Percentiles rank a stretch among this genome's conserved stretches.
Evolutionary conservation across 2,113 vertebrate species (phyloP).

Genomic region (Nestor notabilis): DNA sequence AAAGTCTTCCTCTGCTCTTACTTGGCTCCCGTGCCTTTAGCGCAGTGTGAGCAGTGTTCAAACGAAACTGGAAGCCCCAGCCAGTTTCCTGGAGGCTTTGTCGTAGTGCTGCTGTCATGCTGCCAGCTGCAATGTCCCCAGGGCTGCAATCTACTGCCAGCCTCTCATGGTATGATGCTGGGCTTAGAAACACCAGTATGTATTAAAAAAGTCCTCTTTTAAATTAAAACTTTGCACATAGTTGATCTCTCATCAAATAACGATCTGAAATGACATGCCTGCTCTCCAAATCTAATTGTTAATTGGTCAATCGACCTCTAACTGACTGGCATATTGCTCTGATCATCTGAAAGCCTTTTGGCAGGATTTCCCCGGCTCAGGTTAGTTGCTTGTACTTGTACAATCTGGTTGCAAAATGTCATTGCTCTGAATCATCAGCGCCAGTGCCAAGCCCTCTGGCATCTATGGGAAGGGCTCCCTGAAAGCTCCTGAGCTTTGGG

Average conservation of each 20-base stretch:
- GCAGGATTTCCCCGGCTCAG: neutral
- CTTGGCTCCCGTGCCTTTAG: neutral
- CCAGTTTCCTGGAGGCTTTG: conserved; percentile 27
- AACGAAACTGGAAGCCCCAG: neutral
- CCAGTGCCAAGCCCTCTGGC: neutral
- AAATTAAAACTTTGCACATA: conserved; percentile 32
- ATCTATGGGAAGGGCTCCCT: neutral
- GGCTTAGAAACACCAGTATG: neutral
- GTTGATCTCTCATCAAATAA: conserved; percentile 35
- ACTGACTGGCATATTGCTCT: conserved; percentile 46
- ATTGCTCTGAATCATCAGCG: conserved; percentile 30
- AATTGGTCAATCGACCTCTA: conserved; percentile 60
- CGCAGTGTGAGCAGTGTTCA: neutral
- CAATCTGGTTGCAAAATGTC: conserved; percentile 56
- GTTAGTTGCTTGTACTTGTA: conserved; percentile 18
- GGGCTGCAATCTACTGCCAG: conserved; percentile 7
- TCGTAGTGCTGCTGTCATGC: neutral
- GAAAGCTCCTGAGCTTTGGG: neutral
- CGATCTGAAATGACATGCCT: neutral
- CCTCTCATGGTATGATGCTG: neutral
- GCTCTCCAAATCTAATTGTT: conserved; percentile 26
- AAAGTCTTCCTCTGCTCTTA: neutral
- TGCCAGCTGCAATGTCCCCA: conserved; percentile 33
- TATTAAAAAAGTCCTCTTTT: neutral
- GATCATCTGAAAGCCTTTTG: conserved; percentile 41